phyloP scores from a whole-genome alignment of 35 echinoderm and acorn worm species.

The Apostichopus parvimensis region DNA sequence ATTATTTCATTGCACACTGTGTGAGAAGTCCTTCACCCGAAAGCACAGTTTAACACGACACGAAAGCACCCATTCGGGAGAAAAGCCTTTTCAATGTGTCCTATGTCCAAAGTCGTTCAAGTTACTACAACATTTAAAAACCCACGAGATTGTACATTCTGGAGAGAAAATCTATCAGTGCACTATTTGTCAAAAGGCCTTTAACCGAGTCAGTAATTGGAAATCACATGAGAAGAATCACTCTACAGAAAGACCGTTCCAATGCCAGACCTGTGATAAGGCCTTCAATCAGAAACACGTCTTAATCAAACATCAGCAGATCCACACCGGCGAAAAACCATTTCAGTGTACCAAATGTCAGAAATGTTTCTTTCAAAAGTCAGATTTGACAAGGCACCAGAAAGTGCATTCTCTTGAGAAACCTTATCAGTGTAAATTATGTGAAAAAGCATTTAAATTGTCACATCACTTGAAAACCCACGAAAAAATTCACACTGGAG shows the following conservation, averaged over 20 bases:
- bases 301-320: conserved; percentile 33
- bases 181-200: neutral
- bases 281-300: conserved; percentile 36
- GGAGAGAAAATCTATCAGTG: conserved; percentile 15
- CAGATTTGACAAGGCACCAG: conserved; percentile 30
- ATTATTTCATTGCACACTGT: conserved; percentile 32
- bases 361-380: conserved; percentile 50
- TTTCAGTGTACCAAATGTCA: conserved; percentile 48
- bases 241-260: conserved; percentile 33
- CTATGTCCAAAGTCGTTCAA: conserved; percentile 51
- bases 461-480: conserved; percentile 44
- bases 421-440: conserved; percentile 45
- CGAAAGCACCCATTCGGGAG: conserved; percentile 37
- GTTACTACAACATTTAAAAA: neutral
- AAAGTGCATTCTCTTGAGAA: conserved; percentile 23
- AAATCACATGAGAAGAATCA: neutral
- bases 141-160: neutral
- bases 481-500: conserved; percentile 46
- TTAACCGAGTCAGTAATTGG: neutral
- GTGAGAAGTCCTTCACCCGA: conserved; percentile 46
- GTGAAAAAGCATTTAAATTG: conserved; percentile 29
- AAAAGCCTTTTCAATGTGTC: conserved; percentile 48
- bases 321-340: conserved; percentile 36
- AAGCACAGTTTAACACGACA: conserved; percentile 53
- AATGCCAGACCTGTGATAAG: conserved; percentile 48